These are phyloP conservation scores for Mugil cephalus DNA, from an alignment of 2,113 vertebrate species.

Conservation along the genomic window DNA sequence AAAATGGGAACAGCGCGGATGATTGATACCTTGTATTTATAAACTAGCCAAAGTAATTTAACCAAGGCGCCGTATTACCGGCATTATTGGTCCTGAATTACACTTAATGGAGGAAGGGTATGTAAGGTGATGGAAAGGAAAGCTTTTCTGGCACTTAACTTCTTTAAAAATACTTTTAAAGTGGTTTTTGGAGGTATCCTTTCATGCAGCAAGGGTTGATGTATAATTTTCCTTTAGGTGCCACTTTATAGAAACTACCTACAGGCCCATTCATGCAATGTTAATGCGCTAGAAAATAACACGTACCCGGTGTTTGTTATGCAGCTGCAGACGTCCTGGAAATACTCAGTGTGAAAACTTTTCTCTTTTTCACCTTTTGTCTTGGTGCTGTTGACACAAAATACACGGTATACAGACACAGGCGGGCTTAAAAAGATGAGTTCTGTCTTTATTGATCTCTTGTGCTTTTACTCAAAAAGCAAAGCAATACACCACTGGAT, in stretches of 20 bases:
- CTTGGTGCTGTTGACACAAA: neutral
- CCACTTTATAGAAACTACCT: conserved; percentile 14
- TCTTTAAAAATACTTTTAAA: conserved; percentile 23
- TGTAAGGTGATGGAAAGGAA: conserved; percentile 39
- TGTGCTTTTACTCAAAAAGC: neutral
- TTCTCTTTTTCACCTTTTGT: neutral
- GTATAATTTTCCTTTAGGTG: conserved; percentile 13
- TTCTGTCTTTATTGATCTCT: neutral
- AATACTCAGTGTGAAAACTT: neutral
- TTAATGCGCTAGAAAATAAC: neutral
- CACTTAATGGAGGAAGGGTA: conserved; percentile 14
- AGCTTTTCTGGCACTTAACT: conserved; percentile 13
- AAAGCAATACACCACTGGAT: neutral
- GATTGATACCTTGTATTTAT: conserved; percentile 63
- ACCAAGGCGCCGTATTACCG: conserved; percentile 30
- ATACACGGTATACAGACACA: neutral
- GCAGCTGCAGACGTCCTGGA: neutral
- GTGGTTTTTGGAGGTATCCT: conserved; percentile 2
- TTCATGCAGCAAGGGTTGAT: neutral
- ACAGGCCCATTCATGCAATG: conserved; percentile 1
- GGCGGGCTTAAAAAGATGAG: neutral
- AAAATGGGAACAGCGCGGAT: conserved; percentile 38
- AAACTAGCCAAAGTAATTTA: conserved; percentile 44
- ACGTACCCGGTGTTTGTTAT: neutral
- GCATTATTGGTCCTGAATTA: conserved; percentile 32